phyloP scores from a whole-genome alignment of 2,888 invertebrate genomes.

The Tipula vernalis region DNA sequence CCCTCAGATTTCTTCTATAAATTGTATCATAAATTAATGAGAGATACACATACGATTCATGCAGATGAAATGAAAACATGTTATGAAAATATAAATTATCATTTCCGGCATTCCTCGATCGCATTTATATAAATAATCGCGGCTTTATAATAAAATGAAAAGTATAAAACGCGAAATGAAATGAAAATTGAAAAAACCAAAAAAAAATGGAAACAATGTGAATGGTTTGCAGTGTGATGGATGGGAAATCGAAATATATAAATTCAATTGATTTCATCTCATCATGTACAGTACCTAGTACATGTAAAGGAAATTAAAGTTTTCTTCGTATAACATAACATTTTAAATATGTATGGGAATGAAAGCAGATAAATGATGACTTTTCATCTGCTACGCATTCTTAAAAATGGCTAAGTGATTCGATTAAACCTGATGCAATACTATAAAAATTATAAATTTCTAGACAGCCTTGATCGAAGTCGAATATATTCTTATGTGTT shows the following conservation, averaged over 20 bases:
- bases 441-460: neutral
- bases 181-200: neutral
- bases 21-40: neutral
- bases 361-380: neutral
- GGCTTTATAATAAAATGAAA: neutral
- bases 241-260: neutral
- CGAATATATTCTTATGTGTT: neutral
- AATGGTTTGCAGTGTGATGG: neutral
- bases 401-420: neutral
- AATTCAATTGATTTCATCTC: neutral
- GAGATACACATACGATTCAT: neutral
- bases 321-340: neutral
- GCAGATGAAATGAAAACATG: neutral
- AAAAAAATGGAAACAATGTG: neutral
- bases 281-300: neutral
- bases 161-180: neutral
- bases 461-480: neutral
- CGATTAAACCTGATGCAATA: neutral
- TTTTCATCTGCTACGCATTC: too few species aligned
- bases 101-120: neutral
- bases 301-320: neutral
- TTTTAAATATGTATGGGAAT: too few species aligned
- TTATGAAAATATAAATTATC: neutral
- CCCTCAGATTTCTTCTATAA: neutral
- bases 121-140: neutral